Evolutionary conservation across 2,113 vertebrate species (phyloP).

Genomic region (Lophura nycthemera): DNA sequence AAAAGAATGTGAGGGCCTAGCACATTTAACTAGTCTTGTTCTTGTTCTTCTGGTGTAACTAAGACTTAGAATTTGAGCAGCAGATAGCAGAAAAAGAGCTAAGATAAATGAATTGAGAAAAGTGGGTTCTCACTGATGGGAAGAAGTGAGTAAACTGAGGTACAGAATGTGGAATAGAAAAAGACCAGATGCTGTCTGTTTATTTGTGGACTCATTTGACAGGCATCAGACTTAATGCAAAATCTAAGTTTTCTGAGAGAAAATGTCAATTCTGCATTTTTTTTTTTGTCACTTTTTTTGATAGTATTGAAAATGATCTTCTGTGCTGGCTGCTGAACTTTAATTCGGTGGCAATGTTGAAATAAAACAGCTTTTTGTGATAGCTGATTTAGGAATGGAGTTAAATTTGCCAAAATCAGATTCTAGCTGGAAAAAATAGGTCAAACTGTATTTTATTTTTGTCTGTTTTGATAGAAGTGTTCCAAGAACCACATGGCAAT

Average conservation of each 20-base stretch:
- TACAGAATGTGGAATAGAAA: not conserved
- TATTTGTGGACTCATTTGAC: not conserved
- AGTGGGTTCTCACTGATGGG: not conserved
- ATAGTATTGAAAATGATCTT: not conserved
- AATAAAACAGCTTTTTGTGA: not conserved
- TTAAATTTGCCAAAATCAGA: not conserved
- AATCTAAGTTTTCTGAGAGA: not conserved
- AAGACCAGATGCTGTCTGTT: not conserved
- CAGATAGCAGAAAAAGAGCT: not conserved
- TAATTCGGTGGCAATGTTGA: not conserved
- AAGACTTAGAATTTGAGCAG: not conserved
- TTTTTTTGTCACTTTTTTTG: not conserved
- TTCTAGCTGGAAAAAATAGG: not conserved
- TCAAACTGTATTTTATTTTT: not conserved
- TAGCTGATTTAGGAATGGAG: not conserved
- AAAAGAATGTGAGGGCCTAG: not conserved
- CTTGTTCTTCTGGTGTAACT: not conserved
- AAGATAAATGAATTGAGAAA: not conserved
- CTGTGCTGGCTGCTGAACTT: not conserved
- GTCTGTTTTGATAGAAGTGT: not conserved
- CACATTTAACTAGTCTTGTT: not conserved
- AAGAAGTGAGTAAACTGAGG: not conserved
- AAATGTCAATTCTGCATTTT: not conserved
- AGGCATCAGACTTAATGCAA: not conserved
- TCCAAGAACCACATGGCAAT: not conserved